Evolutionary conservation across 2,888 invertebrate species (phyloP).

Genomic region (Miltochrista miniata): DNA sequence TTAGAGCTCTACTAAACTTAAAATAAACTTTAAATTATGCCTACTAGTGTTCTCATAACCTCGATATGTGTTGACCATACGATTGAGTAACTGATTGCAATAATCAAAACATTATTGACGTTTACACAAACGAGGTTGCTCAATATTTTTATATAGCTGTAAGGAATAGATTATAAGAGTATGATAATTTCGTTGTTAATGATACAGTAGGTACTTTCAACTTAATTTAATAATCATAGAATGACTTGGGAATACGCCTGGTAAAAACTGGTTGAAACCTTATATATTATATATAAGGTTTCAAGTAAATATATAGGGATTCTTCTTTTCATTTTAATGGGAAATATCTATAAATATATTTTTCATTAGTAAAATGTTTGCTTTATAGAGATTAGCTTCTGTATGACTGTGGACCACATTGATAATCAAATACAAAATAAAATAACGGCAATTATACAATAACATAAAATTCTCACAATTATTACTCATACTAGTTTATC

Average conservation of each 20-base stretch:
- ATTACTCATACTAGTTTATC: neutral
- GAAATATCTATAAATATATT: too few species aligned
- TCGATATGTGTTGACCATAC: conserved; percentile 29
- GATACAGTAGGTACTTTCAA: neutral
- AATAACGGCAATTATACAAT: too few species aligned
- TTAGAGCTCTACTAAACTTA: neutral
- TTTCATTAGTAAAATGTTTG: too few species aligned
- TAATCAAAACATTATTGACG: conserved; percentile 48
- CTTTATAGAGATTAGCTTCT: too few species aligned
- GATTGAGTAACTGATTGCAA: conserved; percentile 39
- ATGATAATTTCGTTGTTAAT: conserved; percentile 11
- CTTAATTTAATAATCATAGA: neutral
- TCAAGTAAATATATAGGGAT: too few species aligned
- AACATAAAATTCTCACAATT: too few species aligned
- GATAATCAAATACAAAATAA: too few species aligned
- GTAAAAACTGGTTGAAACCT: too few species aligned
- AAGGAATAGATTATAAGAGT: conserved; percentile 14
- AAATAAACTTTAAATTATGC: conserved; percentile 15
- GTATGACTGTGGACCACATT: too few species aligned
- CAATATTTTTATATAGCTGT: conserved; percentile 24
- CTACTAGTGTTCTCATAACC: conserved; percentile 34
- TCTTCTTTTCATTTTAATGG: too few species aligned
- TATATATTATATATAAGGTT: too few species aligned
- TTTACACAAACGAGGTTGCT: conserved; percentile 49
- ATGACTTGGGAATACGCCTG: too few species aligned